phyloP scores from a whole-genome alignment of 2,888 invertebrate species.

The Lasius fuliginosus region DNA sequence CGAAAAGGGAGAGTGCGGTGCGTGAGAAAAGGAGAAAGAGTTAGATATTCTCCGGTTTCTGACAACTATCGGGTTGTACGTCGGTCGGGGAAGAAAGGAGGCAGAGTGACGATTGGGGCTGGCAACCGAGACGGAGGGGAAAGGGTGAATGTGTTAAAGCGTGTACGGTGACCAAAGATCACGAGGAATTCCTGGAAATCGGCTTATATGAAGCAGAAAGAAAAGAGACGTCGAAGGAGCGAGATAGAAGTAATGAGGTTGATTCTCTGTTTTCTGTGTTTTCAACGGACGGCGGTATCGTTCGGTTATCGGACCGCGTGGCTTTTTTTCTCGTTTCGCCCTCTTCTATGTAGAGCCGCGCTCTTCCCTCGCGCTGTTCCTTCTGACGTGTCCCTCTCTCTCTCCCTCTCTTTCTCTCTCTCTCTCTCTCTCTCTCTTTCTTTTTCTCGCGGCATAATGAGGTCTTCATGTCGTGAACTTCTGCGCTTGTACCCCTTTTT shows the following conservation, averaged over 20 bases:
- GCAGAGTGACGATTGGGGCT: slow-evolving; percentile 39
- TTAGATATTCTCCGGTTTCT: slow-evolving; percentile 74
- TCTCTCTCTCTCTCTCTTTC: slow-evolving; percentile 21
- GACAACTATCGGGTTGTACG: slow-evolving; percentile 70
- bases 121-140: slow-evolving; percentile 11
- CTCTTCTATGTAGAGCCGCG: slow-evolving; percentile 31
- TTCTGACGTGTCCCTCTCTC: slow-evolving; percentile 29
- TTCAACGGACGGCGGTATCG: slow-evolving; percentile 82
- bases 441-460: slow-evolving; percentile 79
- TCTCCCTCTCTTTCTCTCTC: slow-evolving; percentile 20
- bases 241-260: slow-evolving; percentile 85
- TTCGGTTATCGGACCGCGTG: slow-evolving; percentile 80
- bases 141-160: slow-evolving; percentile 72
- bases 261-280: slow-evolving; percentile 85
- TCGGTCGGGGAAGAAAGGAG: slow-evolving; percentile 61
- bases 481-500: slow-evolving; percentile 76
- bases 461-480: slow-evolving; percentile 83
- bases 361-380: slow-evolving; percentile 54
- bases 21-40: slow-evolving; percentile 41
- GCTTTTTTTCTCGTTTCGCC: slow-evolving; percentile 69
- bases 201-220: slow-evolving; percentile 68
- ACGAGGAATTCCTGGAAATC: slow-evolving; percentile 83
- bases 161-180: slow-evolving; percentile 81
- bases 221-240: slow-evolving; percentile 68
- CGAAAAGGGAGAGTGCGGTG: slow-evolving; percentile 20